Evolutionary conservation across 1,140 invertebrate species (phyloP).

Genomic region (Bombus ignitus): DNA sequence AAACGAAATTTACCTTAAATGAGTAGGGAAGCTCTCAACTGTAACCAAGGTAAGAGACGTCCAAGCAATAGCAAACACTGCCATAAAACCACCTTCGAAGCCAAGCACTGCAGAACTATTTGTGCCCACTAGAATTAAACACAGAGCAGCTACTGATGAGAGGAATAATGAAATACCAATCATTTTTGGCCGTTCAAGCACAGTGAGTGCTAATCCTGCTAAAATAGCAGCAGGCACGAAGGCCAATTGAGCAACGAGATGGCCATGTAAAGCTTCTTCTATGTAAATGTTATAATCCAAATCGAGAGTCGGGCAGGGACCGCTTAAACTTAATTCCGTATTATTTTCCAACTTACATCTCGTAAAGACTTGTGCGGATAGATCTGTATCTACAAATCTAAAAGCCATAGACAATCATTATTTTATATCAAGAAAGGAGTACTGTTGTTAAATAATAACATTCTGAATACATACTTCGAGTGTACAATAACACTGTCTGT

Average conservation of each 20-base stretch:
- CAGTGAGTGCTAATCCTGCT: conserved; percentile 72
- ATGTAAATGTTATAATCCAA: conserved; percentile 80
- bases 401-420: conserved; percentile 39
- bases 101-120: conserved; percentile 74
- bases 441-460: neutral
- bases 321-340: conserved; percentile 77
- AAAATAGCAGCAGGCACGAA: conserved; percentile 75
- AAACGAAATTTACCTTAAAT: conserved; percentile 71
- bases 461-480: conserved; percentile 75
- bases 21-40: conserved; percentile 77
- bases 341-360: conserved; percentile 82
- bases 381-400: conserved; percentile 83
- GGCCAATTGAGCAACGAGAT: conserved; percentile 76
- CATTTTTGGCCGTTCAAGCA: conserved; percentile 76
- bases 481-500: conserved; percentile 80
- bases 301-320: conserved; percentile 77
- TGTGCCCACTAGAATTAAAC: conserved; percentile 70
- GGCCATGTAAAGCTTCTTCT: conserved; percentile 76
- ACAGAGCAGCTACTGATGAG: conserved; percentile 73
- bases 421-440: neutral
- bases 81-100: conserved; percentile 77
- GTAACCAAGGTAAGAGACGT: conserved; percentile 75
- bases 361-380: conserved; percentile 81
- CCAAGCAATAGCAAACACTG: conserved; percentile 75
- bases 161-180: conserved; percentile 77